Conservation (phyloP, 2,797 vertebrate genomes). For the Lagorchestes hirsutus region DNA sequence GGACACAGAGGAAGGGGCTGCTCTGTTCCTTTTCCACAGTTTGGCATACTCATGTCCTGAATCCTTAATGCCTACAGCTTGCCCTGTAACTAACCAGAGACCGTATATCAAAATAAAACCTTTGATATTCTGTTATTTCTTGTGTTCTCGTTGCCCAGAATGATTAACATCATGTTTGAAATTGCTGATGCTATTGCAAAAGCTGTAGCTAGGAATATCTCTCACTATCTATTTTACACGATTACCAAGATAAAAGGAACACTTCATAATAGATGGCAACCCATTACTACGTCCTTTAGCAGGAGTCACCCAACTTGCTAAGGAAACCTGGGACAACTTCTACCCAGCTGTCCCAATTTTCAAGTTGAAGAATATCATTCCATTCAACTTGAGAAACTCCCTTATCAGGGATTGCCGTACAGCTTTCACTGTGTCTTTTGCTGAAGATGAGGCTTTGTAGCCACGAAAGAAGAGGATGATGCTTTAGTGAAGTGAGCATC, state of each 20-base stretch:
- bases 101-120: conserved; percentile 78
- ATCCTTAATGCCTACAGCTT: conserved; percentile 62
- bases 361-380: conserved; percentile 60
- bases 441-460: conserved; percentile 33
- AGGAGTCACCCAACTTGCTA: conserved; percentile 69
- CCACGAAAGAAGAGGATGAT: conserved; percentile 21
- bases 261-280: conserved; percentile 82
- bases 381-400: conserved; percentile 25
- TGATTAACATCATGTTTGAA: conserved; percentile 83
- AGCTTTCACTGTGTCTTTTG: conserved; percentile 38
- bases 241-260: conserved; percentile 80
- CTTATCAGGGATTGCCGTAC: not conserved
- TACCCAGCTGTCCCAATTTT: conserved; percentile 11
- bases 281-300: conserved; percentile 75
- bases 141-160: conserved; percentile 71
- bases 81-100: conserved; percentile 70
- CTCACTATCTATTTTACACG: conserved; percentile 77
- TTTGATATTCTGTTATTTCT: conserved; percentile 82
- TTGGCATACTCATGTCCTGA: conserved; percentile 23
- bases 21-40: not conserved
- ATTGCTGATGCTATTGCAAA: conserved; percentile 82
- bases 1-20: not conserved
- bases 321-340: conserved; percentile 62
- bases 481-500: not conserved
- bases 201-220: conserved; percentile 72